phyloP scores from a whole-genome alignment of 2,888 invertebrate genomes.

The Heliconius aoede region DNA sequence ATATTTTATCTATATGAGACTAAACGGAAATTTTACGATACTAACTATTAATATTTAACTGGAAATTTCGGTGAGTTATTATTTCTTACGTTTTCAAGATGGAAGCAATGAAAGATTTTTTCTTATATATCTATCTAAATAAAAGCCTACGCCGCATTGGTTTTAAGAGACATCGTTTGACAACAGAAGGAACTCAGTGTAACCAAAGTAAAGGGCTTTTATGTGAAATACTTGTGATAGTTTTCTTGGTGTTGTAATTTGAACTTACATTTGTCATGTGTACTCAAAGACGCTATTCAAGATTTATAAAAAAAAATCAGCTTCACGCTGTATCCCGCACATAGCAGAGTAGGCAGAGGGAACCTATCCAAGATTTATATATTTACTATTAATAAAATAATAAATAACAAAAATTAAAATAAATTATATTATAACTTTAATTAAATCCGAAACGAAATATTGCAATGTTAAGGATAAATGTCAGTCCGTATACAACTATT shows the following conservation, averaged over 20 bases:
- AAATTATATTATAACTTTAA: no score
- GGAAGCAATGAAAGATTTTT: background rate
- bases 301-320: no score
- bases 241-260: background rate
- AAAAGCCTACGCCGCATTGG: background rate
- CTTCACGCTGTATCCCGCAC: no score
- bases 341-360: no score
- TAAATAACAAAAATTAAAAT: no score
- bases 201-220: background rate
- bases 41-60: background rate
- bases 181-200: background rate
- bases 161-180: background rate
- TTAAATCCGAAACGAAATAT: no score
- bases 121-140: background rate
- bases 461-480: no score
- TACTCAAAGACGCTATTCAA: no score
- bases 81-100: background rate
- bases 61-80: background rate
- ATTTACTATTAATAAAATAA: no score
- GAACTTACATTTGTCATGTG: background rate
- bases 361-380: no score
- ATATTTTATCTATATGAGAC: constrained; percentile 37
- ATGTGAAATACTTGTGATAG: background rate
- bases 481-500: no score
- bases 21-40: constrained; percentile 5